A percentile compares a stretch with the other conserved stretches of the same genome.
These are phyloP conservation scores for Eugnorisma glareosa DNA, from an alignment of 2,888 invertebrate species.

Conservation along the genomic window DNA sequence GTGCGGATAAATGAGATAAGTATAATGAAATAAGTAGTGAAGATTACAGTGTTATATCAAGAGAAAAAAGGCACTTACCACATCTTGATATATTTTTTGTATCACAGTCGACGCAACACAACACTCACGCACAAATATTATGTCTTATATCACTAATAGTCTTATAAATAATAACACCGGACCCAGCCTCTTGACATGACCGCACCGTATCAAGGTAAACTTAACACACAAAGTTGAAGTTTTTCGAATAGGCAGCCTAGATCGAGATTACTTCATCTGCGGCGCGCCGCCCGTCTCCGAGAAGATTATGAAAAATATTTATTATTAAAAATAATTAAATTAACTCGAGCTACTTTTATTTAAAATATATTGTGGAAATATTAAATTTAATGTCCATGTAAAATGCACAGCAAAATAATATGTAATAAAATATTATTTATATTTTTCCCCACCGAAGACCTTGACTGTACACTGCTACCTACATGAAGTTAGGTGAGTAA, in stretches of 20 bases:
- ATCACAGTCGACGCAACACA: conserved; percentile 37
- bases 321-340: not conserved
- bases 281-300: conserved; percentile 30
- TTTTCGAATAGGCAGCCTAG: conserved; percentile 57
- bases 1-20: not conserved
- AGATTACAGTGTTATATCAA: not conserved
- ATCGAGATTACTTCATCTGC: conserved; percentile 55
- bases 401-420: not conserved
- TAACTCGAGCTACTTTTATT: not conserved
- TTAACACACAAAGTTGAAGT: conserved; percentile 63
- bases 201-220: conserved; percentile 72
- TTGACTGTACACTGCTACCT: conserved; percentile 40
- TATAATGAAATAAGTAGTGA: conserved; percentile 2
- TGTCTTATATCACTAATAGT: conserved; percentile 52
- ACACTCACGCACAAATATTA: conserved; percentile 38
- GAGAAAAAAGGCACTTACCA: conserved; percentile 65
- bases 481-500: conserved; percentile 15
- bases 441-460: conserved; percentile 25
- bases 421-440: not conserved
- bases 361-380: not conserved
- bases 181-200: conserved; percentile 65
- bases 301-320: conserved; percentile 32
- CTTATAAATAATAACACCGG: conserved; percentile 53
- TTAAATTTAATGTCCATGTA: not conserved
- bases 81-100: conserved; percentile 62